phyloP scores from a whole-genome alignment of 1,140 invertebrate species.

The Pseudomyrmex concolor region DNA sequence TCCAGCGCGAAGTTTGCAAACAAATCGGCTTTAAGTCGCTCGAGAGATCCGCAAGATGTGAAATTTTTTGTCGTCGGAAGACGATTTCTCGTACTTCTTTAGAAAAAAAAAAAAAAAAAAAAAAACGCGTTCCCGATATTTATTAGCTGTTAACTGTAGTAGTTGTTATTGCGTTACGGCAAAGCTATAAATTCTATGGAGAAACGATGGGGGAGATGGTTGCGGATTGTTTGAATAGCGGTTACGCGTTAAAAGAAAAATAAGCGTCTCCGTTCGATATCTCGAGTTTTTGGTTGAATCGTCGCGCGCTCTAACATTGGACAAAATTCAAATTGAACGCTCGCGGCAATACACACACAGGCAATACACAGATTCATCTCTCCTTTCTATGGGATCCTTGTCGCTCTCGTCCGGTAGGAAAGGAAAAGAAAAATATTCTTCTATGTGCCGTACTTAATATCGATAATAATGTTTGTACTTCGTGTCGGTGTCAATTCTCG shows the following conservation, averaged over 20 bases:
- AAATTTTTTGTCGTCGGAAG: background rate
- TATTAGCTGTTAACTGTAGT: constrained; percentile 52
- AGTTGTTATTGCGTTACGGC: constrained; percentile 49
- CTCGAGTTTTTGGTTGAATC: background rate
- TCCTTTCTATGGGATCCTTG: constrained; percentile 59
- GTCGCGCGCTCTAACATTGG: constrained; percentile 47
- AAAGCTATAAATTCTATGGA: constrained; percentile 55
- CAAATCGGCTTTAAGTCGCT: background rate
- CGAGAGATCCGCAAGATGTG: background rate
- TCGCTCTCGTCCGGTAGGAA: constrained; percentile 43
- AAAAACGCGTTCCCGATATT: constrained; percentile 1
- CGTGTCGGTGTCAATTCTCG: constrained; percentile 42
- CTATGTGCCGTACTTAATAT: constrained; percentile 81
- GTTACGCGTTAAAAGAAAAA: no score
- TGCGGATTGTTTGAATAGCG: background rate
- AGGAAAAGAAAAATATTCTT: constrained; percentile 79
- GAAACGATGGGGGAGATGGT: background rate
- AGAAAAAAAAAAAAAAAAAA: background rate
- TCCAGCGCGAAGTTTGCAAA: background rate
- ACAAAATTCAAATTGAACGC: no score
- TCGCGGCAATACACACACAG: no score
- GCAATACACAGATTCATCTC: constrained; percentile 54
- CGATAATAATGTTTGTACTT: constrained; percentile 68
- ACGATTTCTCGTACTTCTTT: background rate
- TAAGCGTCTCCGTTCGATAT: constrained; percentile 6